Base-by-base conservation (phyloP, 2,888 invertebrate genomes). In the Nomada fabriciana region DNA sequence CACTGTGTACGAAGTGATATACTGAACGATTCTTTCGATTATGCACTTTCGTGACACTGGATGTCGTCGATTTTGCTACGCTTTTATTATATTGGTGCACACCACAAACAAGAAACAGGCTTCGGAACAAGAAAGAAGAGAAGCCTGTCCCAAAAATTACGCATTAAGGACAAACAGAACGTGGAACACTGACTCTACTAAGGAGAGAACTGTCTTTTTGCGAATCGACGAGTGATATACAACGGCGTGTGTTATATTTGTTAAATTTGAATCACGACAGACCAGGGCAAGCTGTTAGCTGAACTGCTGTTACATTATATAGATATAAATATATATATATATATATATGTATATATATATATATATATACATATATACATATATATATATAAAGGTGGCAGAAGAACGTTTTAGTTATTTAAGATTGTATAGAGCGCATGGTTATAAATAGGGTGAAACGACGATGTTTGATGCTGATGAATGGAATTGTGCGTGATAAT, bases 1-100 rank as follows among this genome's bases (percentile, higher is more conserved):
- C 84, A 98, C 98, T 89, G 97, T 98, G 86, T 98, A 98, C 94
- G 98, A 98, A 96, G 98, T 98, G 94, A 97, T 97, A 94, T 98
- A 97, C 95, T 98, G 96, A 95, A 89, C 74, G 25, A 5, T 63
- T 50, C 25, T 10, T 11, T 73, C 23, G 55, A 23, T 25, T 25
- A 47, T 29, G 36, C 42, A 64, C 42, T 9, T 18, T 74, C 53
- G n/a, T 67, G 29, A 72, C 25, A 36, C 23, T 55, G 52, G 15
- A 68, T 59, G 61, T 71, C 69, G 25, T 79, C 67, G 50, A 70
- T 69, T 25, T 59, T 71, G 53, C 53, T 70, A 77, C 63, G 73
- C 52, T 82, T 80, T 70, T 71, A 42, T 61, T 63, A 52, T 59
- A 42, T 42, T 57, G 25, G 29, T 68, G 47, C 52, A 13, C 50